Base-by-base conservation (phyloP, 2,797 vertebrate species). In the Catostomus latipinnis region DNA sequence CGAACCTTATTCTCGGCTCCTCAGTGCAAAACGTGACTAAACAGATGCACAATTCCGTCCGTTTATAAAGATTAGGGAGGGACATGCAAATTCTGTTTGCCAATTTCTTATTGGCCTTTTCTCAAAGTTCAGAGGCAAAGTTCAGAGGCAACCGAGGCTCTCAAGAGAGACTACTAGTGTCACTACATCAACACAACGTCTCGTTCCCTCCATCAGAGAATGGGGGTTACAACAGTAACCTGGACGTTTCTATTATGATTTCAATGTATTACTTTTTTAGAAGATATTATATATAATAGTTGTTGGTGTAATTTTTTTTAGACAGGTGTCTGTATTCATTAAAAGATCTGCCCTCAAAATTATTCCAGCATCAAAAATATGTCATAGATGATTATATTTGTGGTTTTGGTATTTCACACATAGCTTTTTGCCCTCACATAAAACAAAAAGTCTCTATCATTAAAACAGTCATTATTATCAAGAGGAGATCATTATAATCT, bases 381-480 rank as follows among this genome's bases (percentile, higher is more conserved):
- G 34, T 34, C 34, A 34, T 16, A 12, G 10, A 69, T 14, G 13
- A 57, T 46, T 57, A 46, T 5, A 57, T 56, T 34, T 34, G 3
- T 34, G 9, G 53, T 9, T 46, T 46, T 16, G 56, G 13, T 16
- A 45, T 57, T 46, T 10, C n/a, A 57, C 53, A 56, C 46, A 49
- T 9, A 4, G 54, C 53, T 50, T 67, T 57, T 16, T 4, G 2
- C n/a, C 13, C 16, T 66, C 43, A 58, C 16, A 49, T 75, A 12
- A 9, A 18, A 14, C 13, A n/a, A 62, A 34, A 62, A 11, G 18
- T 1, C n/a, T 48, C 4, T 65, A 14, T 62, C 1, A 66, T 62
- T 11, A 52, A 74, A 53, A 53, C 60, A 45, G 6, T 66, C 4
- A 74, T 63, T 18, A 67, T 60, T 60, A 48, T 58, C 45, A 67